phyloP scores from a whole-genome alignment of 2,113 vertebrate genomes.

The Aix galericulata region DNA sequence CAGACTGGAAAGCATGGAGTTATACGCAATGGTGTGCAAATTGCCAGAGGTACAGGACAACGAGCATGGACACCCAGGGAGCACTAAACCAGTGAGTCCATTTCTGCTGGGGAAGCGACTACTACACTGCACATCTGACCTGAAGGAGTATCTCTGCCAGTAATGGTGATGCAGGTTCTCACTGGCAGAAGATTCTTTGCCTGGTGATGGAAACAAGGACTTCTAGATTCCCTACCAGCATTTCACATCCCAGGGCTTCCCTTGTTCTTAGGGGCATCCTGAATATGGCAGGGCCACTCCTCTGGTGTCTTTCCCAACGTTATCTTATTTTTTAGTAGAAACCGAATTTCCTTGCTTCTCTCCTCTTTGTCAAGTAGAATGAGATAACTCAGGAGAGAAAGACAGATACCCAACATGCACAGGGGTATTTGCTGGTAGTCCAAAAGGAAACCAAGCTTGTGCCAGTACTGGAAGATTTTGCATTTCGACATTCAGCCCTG shows the following conservation, averaged over 20 bases:
- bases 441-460: neutral
- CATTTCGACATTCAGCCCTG: neutral
- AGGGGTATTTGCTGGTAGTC: neutral
- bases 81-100: neutral
- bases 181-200: neutral
- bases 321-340: neutral
- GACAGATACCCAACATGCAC: neutral
- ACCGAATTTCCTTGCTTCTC: neutral
- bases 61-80: neutral
- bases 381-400: neutral
- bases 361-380: neutral
- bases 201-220: neutral
- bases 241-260: neutral
- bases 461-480: neutral
- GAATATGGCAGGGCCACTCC: neutral
- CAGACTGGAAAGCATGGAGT: conserved; percentile 25
- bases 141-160: neutral
- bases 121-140: neutral
- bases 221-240: neutral
- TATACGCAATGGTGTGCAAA: neutral
- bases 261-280: neutral
- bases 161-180: neutral
- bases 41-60: neutral
- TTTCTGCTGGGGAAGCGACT: neutral
- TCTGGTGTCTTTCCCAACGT: neutral